Evolutionary conservation across 2,888 invertebrate species (phyloP).

Genomic region (Amphipyra berbera): DNA sequence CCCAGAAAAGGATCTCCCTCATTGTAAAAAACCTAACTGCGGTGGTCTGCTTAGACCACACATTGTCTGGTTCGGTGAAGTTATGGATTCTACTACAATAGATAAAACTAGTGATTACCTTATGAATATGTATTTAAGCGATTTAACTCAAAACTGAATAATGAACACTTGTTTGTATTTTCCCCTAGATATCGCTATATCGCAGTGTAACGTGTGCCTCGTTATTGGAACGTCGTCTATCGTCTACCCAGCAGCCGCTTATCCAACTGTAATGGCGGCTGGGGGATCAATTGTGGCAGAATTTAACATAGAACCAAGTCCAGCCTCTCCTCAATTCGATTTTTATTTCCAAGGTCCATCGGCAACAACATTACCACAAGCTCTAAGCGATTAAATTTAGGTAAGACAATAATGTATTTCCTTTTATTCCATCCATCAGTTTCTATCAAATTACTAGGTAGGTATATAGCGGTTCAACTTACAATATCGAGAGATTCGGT

Average conservation of each 20-base stretch:
- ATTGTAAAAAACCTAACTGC: conserved; percentile 91
- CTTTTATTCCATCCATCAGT: neutral
- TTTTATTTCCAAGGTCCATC: conserved; percentile 49
- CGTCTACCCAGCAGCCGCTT: conserved; percentile 95
- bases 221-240: conserved; percentile 94
- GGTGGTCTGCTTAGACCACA: conserved; percentile 93
- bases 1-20: conserved; percentile 92
- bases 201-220: conserved; percentile 92
- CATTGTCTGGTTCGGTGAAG: conserved; percentile 97
- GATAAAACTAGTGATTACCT: conserved; percentile 87
- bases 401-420: neutral
- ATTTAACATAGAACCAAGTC: conserved; percentile 63
- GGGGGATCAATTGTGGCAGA: conserved; percentile 82
- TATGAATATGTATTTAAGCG: neutral
- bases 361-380: conserved; percentile 38
- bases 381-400: conserved; percentile 70
- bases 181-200: conserved; percentile 62
- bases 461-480: too few species aligned
- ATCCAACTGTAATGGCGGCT: conserved; percentile 92
- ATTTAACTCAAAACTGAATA: neutral
- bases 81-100: conserved; percentile 90
- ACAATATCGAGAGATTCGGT: too few species aligned
- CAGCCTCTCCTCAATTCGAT: conserved; percentile 25
- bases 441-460: too few species aligned
- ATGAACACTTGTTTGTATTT: neutral